Percentiles rank a stretch among this genome's conserved stretches.
Conservation (phyloP, 2,888 invertebrate species). For the Lithophane ornitopus region DNA sequence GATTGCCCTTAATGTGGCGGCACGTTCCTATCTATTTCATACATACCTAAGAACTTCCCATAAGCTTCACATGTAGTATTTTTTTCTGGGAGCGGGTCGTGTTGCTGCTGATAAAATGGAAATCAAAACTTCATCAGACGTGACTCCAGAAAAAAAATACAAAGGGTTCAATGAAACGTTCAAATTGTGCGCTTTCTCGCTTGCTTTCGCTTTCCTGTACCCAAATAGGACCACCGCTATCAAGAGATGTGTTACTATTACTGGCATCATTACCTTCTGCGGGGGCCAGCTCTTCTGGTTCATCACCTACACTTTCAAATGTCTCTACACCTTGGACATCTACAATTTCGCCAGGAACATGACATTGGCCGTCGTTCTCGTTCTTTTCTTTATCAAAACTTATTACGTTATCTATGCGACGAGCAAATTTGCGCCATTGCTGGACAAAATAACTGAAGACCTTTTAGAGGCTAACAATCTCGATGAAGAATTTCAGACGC, state of each 20-base stretch:
- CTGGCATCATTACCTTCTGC: slow-evolving; percentile 67
- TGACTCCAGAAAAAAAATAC: slow-evolving; percentile 67
- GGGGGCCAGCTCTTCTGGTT: slow-evolving; percentile 79
- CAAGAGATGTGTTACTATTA: slow-evolving; percentile 66
- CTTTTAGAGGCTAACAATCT: slow-evolving; percentile 76
- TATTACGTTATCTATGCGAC: slow-evolving; percentile 76
- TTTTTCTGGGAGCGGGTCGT: slow-evolving; percentile 7
- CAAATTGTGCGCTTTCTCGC: slow-evolving; percentile 76
- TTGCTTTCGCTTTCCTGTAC: slow-evolving; percentile 78
- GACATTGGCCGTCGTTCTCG: slow-evolving; percentile 74
- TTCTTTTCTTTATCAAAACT: slow-evolving; percentile 80
- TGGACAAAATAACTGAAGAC: slow-evolving; percentile 77
- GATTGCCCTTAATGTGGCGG: slow-evolving; percentile 60
- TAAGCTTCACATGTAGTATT: slow-evolving; percentile 39
- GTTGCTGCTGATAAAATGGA: slow-evolving; percentile 53
- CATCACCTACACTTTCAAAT: slow-evolving; percentile 73
- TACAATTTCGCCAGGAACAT: slow-evolving; percentile 79
- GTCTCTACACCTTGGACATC: slow-evolving; percentile 73
- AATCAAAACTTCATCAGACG: slow-evolving; percentile 44
- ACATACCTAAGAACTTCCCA: slow-evolving; percentile 24
- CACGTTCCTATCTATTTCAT: slow-evolving; percentile 32
- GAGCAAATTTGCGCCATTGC: slow-evolving; percentile 71
- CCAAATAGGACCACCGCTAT: slow-evolving; percentile 76
- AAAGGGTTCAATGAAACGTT: slow-evolving; percentile 79
- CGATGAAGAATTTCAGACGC: slow-evolving; percentile 74